phyloP scores from a whole-genome alignment of 2,797 vertebrate species.

The Salmo trutta region DNA sequence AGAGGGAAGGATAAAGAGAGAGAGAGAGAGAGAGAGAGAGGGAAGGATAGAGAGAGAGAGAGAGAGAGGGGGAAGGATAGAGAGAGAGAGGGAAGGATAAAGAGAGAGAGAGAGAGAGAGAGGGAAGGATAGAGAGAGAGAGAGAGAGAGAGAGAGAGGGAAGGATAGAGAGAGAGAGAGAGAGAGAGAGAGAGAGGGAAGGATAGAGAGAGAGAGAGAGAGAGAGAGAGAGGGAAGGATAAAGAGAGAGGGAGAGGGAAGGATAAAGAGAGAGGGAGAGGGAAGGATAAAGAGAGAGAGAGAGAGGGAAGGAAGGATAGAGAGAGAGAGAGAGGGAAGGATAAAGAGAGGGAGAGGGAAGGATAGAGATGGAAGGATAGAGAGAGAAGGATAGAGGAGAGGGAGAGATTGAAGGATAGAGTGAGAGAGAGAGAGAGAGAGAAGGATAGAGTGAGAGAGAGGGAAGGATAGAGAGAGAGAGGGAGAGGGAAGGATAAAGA shows the following conservation, averaged over 20 bases:
- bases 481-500: not conserved
- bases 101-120: not conserved
- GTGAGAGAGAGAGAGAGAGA: too few relatives aligned
- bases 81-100: not conserved
- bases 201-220: too few relatives aligned
- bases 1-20: not conserved
- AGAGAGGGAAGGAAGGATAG: not conserved
- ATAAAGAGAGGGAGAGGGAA: not conserved
- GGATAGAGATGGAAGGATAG: too few relatives aligned
- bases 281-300: not conserved
- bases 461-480: not conserved
- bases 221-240: not conserved
- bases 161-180: not conserved
- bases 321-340: conserved; percentile 6
- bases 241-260: conserved; percentile 11
- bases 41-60: not conserved
- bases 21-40: not conserved
- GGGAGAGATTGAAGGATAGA: too few relatives aligned
- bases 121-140: not conserved
- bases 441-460: conserved; percentile 7
- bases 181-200: not conserved
- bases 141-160: conserved; percentile 6
- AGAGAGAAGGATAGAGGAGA: not conserved
- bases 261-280: not conserved
- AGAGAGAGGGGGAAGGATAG: not conserved